Evolutionary conservation across 35 echinoderm and acorn worm species (phyloP).

Genomic region (Antedon bifida): DNA sequence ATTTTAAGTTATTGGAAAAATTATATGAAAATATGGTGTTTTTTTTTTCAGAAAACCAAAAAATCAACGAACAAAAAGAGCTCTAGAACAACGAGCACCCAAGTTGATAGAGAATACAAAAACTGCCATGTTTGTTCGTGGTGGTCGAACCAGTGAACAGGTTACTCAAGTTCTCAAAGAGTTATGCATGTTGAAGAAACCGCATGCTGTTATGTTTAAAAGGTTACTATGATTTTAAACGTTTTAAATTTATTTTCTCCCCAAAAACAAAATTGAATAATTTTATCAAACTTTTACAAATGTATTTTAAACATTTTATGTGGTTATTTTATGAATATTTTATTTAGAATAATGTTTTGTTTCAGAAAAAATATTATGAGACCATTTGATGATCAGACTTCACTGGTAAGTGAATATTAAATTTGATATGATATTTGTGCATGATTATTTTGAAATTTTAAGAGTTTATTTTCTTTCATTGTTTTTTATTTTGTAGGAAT

Average conservation of each 20-base stretch:
- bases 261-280: no score
- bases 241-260: not conserved
- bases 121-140: conserved; percentile 49
- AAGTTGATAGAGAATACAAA: conserved; percentile 55
- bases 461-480: no score
- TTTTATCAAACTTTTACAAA: no score
- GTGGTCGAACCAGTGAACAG: conserved; percentile 46
- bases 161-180: conserved; percentile 48
- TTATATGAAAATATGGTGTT: no score
- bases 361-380: conserved; percentile 65
- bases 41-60: conserved; percentile 50
- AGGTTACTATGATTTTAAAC: conserved; percentile 4
- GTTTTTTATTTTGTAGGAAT: conserved; percentile 47
- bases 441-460: no score
- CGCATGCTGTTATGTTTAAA: conserved; percentile 40
- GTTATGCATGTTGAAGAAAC: conserved; percentile 42
- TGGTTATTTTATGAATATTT: no score
- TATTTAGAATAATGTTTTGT: conserved; percentile 5
- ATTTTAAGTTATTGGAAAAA: no score
- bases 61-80: conserved; percentile 48
- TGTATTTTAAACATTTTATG: no score
- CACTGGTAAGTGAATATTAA: conserved; percentile 16
- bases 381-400: conserved; percentile 64
- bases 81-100: conserved; percentile 41
- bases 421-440: no score